Percentiles rank a stretch among this genome's conserved stretches.
phyloP scores from a whole-genome alignment of 2,113 vertebrate species.

The Illadopsis cleaveri region DNA sequence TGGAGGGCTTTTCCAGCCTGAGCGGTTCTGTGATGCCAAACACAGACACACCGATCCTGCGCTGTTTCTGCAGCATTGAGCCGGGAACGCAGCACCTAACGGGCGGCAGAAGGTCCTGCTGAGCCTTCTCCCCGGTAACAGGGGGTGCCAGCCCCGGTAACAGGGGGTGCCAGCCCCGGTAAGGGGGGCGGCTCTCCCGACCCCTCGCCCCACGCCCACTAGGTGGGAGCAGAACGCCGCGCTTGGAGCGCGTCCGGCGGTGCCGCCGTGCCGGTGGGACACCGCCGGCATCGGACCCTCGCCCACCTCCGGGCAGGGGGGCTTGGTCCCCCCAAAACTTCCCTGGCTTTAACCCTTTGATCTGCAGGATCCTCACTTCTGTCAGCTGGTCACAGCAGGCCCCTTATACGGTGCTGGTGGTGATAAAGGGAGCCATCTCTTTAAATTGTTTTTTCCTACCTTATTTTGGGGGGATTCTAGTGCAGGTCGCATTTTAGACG shows the following conservation, averaged over 20 bases:
- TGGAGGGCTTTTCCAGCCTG: background rate
- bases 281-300: too few species aligned
- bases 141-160: background rate
- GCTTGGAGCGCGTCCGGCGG: background rate
- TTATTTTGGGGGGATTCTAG: background rate
- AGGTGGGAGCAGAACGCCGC: conserved; percentile 49
- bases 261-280: background rate
- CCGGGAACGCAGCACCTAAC: background rate
- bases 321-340: background rate
- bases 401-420: fast-evolving
- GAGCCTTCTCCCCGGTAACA: too few species aligned
- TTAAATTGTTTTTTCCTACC: background rate
- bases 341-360: background rate
- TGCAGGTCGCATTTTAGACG: background rate
- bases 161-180: background rate
- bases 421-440: background rate
- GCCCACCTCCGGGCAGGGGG: fast-evolving
- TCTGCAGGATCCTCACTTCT: background rate
- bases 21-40: background rate
- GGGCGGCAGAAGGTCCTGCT: background rate
- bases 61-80: background rate
- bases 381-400: background rate
- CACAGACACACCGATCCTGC: background rate
- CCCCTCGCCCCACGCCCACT: background rate
- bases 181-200: background rate